Conservation (phyloP, 2,888 invertebrate species). For the Muscina levida region DNA sequence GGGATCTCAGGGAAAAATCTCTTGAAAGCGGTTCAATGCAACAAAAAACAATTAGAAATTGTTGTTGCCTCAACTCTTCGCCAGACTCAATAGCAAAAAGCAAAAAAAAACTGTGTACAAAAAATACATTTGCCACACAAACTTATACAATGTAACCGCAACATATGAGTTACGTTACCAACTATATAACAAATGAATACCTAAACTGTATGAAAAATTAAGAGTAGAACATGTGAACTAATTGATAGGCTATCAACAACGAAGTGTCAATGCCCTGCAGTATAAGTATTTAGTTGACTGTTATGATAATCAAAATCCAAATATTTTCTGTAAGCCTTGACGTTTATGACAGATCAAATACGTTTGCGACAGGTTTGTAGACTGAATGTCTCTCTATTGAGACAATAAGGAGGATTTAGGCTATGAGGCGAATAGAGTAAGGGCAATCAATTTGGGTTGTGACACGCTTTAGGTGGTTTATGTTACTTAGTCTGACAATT, state of each 20-base stretch:
- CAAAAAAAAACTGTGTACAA: too few relatives aligned
- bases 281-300: too few relatives aligned
- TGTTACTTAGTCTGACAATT: too few relatives aligned
- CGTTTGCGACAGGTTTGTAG: not conserved
- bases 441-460: too few relatives aligned
- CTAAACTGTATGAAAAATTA: conserved; percentile 6
- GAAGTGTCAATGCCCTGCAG: not conserved
- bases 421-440: too few relatives aligned
- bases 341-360: not conserved
- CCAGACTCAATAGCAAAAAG: not conserved
- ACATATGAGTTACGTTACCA: conserved; percentile 33
- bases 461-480: too few relatives aligned
- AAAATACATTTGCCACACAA: conserved; percentile 16
- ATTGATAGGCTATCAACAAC: not conserved
- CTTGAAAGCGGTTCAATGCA: conserved; percentile 7
- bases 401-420: too few relatives aligned
- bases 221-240: not conserved
- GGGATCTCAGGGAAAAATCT: not conserved
- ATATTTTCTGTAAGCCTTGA: too few relatives aligned
- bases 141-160: conserved; percentile 31
- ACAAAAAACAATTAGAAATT: conserved; percentile 12
- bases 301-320: too few relatives aligned
- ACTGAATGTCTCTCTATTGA: not conserved
- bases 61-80: conserved; percentile 2
- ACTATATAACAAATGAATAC: conserved; percentile 28